These are phyloP conservation scores for Drosophila siamana DNA, from an alignment of 2,888 invertebrate species.

Conservation along the genomic window DNA sequence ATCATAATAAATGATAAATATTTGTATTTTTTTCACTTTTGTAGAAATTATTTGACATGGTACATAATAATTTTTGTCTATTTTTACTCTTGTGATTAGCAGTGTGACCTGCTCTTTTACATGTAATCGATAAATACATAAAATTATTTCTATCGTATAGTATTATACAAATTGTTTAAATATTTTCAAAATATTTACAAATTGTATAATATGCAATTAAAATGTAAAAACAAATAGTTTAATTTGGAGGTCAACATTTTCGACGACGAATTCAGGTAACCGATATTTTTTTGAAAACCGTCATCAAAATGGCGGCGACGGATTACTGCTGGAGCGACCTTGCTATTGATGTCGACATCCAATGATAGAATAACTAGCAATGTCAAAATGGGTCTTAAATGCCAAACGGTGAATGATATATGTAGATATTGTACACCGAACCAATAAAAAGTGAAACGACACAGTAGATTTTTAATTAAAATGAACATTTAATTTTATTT, in stretches of 20 bases:
- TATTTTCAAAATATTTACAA: background rate
- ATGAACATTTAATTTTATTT: conserved; percentile 79
- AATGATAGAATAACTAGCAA: background rate
- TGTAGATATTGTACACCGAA: background rate
- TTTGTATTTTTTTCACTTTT: background rate
- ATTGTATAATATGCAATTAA: background rate
- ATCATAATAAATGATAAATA: background rate
- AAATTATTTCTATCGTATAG: too few species aligned
- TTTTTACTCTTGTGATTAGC: background rate
- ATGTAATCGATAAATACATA: background rate
- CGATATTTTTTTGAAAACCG: conserved; percentile 35
- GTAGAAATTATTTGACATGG: background rate
- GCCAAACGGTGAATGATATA: background rate
- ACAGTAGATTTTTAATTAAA: conserved; percentile 52
- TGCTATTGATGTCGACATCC: conserved; percentile 11
- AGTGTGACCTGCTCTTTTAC: background rate
- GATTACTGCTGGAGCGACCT: conserved; percentile 20
- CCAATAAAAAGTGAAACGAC: conserved; percentile 21
- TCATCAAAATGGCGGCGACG: conserved; percentile 45
- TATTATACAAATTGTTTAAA: background rate
- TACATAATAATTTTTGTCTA: too few species aligned
- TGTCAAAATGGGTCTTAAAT: background rate
- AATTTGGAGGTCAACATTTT: background rate
- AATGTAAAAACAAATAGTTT: background rate
- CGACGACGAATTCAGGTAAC: background rate